Conservation (phyloP, 2,113 vertebrate genomes). For the Antechinus flavipes region DNA sequence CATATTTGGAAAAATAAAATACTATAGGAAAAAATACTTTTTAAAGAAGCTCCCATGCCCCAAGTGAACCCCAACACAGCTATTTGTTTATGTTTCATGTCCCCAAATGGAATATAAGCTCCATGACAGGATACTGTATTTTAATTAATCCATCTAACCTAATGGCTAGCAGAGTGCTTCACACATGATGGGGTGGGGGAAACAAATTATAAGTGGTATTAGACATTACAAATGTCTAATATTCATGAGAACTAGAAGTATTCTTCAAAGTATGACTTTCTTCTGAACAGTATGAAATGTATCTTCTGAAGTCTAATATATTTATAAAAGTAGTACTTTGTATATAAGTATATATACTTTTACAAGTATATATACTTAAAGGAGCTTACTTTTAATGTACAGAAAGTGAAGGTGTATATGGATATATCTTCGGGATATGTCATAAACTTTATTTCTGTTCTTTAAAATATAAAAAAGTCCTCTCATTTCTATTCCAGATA, state of each 20-base stretch:
- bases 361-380: neutral
- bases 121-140: neutral
- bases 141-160: neutral
- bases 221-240: neutral
- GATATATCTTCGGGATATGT: neutral
- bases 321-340: neutral
- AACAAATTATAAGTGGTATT: neutral
- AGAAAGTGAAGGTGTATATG: neutral
- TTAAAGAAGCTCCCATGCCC: neutral
- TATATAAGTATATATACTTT: too few species aligned
- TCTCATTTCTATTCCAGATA: slow-evolving; percentile 8
- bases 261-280: neutral
- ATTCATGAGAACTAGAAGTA: neutral
- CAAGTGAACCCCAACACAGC: neutral
- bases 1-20: too few species aligned
- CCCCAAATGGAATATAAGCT: neutral
- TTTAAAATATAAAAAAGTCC: slow-evolving; percentile 7
- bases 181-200: too few species aligned
- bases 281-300: neutral
- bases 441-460: neutral
- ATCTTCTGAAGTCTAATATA: neutral
- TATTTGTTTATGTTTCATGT: neutral
- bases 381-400: neutral
- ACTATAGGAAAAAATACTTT: neutral
- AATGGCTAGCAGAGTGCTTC: neutral